A percentile compares a stretch with the other conserved stretches of the same genome.
Evolutionary conservation across 1,140 invertebrate genomes (phyloP).

Genomic region (Aporrectodea caliginosa): DNA sequence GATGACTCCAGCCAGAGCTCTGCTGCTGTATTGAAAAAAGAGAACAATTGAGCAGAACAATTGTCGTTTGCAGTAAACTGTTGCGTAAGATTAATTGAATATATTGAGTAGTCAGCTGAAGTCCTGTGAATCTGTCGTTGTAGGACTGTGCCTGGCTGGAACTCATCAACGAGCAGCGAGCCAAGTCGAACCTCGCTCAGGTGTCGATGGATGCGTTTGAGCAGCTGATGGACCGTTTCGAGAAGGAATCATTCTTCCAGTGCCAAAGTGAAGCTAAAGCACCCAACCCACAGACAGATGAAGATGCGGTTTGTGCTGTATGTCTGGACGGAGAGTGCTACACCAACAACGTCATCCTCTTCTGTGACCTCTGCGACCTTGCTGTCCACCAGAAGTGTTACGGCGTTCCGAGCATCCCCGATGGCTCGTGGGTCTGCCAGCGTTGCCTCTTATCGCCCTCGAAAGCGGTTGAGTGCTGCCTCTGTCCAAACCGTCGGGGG

Average conservation of each 20-base stretch:
- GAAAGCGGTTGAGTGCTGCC: constrained; percentile 86
- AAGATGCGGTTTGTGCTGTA: constrained; percentile 96
- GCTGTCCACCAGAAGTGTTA: constrained; percentile 99
- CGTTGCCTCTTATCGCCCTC: constrained; percentile 91
- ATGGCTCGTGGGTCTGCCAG: constrained; percentile 97
- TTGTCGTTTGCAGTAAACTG: too few species aligned
- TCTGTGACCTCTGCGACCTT: constrained; percentile 99
- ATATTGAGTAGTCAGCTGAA: neutral
- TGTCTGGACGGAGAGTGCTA: constrained; percentile 86
- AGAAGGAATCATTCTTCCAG: constrained; percentile 92
- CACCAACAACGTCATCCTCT: constrained; percentile 91
- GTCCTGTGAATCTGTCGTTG: neutral
- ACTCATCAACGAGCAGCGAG: constrained; percentile 37
- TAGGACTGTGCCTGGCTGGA: constrained; percentile 34
- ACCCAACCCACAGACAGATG: constrained; percentile 65
- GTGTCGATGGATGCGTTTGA: constrained; percentile 73
- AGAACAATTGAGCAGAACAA: too few species aligned
- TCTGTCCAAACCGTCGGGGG: constrained; percentile 96
- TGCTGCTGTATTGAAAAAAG: too few species aligned
- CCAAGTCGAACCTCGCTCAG: constrained; percentile 35
- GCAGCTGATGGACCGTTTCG: constrained; percentile 89
- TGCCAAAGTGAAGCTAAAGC: constrained; percentile 57
- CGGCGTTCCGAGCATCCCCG: constrained; percentile 97
- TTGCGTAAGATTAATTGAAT: too few species aligned
- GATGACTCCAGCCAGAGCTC: too few species aligned